Percentiles rank a stretch among this genome's conserved stretches.
Conservation (phyloP, 1,140 invertebrate species). For the Ceratoteleas bidentatus region DNA sequence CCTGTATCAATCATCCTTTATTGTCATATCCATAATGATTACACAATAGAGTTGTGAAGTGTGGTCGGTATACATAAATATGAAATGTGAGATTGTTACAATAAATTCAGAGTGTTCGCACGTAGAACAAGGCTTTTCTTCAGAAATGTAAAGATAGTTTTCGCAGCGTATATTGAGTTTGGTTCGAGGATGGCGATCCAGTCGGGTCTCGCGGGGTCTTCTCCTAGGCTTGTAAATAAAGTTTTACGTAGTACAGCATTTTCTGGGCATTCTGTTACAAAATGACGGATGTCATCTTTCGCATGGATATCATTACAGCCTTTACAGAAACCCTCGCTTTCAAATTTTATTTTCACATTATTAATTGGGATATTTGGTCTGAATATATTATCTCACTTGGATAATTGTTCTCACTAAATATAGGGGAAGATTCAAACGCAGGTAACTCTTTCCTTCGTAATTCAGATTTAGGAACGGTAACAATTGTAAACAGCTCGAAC, state of each 20-base stretch:
- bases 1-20: background rate
- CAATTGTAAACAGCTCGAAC: background rate
- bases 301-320: background rate
- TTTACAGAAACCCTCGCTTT: background rate
- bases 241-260: conserved; percentile 1
- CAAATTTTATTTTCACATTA: background rate
- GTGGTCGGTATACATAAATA: background rate
- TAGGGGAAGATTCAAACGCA: background rate
- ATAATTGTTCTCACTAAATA: background rate
- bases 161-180: background rate
- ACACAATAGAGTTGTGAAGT: background rate
- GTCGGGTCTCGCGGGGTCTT: background rate
- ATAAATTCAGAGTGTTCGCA: background rate
- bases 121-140: background rate
- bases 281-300: conserved; percentile 4
- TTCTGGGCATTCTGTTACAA: background rate
- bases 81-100: background rate
- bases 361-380: background rate
- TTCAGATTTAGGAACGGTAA: background rate
- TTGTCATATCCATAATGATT: conserved; percentile 4
- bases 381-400: background rate
- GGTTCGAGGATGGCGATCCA: background rate
- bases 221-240: background rate
- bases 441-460: background rate
- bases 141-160: background rate